Conservation (phyloP, 2,888 invertebrate genomes). For the Perizoma flavofasciatum region DNA sequence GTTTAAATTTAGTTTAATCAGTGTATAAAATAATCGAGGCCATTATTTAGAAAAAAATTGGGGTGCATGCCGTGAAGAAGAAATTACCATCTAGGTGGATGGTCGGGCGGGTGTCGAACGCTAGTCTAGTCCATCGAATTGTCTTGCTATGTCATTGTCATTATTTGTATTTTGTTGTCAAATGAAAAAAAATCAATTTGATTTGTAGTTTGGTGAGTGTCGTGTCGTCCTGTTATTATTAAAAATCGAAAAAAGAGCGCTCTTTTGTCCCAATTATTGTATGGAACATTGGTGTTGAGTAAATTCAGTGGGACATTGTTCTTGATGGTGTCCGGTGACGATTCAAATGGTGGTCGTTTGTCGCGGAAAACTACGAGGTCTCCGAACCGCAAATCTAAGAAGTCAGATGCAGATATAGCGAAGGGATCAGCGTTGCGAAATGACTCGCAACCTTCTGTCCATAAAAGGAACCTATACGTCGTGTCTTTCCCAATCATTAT, state of each 20-base stretch:
- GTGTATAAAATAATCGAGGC: too few relatives aligned
- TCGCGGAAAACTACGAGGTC: slow-evolving; percentile 87
- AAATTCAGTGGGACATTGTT: slow-evolving; percentile 67
- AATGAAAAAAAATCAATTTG: neutral
- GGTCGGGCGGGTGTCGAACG: too few relatives aligned
- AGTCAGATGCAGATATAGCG: slow-evolving; percentile 85
- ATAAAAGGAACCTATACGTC: slow-evolving; percentile 94
- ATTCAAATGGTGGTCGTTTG: slow-evolving; percentile 85
- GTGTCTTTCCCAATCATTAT: slow-evolving; percentile 95
- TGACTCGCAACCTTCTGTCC: slow-evolving; percentile 89
- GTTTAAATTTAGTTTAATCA: too few relatives aligned
- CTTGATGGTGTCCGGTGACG: slow-evolving; percentile 84
- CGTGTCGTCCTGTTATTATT: slow-evolving; percentile 29
- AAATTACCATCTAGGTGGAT: too few relatives aligned
- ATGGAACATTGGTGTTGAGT: slow-evolving; percentile 74
- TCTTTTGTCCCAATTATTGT: slow-evolving; percentile 70
- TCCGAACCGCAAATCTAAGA: slow-evolving; percentile 86
- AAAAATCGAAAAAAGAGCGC: slow-evolving; percentile 54
- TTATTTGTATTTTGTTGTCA: neutral
- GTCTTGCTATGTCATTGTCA: neutral
- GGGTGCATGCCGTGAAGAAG: too few relatives aligned
- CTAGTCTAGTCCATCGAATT: too few relatives aligned
- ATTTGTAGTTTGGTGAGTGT: slow-evolving; percentile 1
- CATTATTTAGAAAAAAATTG: too few relatives aligned
- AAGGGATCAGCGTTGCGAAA: slow-evolving; percentile 85